Evolutionary conservation across 1,140 invertebrate species (phyloP).

Genomic region (Trichonephila clavata): DNA sequence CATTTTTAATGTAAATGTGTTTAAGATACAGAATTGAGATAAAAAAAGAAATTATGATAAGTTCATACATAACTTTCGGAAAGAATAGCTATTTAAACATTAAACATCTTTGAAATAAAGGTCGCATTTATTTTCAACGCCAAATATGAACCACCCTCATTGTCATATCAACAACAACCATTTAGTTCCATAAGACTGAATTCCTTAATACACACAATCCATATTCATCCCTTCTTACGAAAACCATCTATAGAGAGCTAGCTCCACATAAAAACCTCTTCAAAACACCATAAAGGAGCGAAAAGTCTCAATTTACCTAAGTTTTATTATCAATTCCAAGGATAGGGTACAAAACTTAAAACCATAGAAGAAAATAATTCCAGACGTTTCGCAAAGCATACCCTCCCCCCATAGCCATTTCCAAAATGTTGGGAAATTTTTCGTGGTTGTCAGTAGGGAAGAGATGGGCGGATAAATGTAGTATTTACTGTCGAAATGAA

Average conservation of each 20-base stretch:
- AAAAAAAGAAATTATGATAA: background rate
- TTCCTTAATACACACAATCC: background rate
- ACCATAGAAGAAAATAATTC: background rate
- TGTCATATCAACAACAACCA: background rate
- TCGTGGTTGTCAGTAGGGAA: slow-evolving; percentile 17
- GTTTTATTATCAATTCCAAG: slow-evolving; percentile 19
- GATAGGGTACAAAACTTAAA: background rate
- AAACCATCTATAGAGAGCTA: background rate
- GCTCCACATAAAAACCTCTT: background rate
- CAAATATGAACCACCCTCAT: too few relatives aligned
- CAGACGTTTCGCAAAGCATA: background rate
- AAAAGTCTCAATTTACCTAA: background rate
- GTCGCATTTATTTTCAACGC: too few relatives aligned
- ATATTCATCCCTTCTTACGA: background rate
- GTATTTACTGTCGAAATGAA: slow-evolving; percentile 71
- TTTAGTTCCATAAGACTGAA: background rate
- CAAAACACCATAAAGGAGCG: background rate
- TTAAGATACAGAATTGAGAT: too few relatives aligned
- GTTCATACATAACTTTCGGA: background rate
- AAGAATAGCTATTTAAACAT: too few relatives aligned
- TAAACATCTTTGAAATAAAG: too few relatives aligned
- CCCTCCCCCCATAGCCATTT: background rate
- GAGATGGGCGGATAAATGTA: slow-evolving; percentile 61
- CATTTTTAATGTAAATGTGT: background rate
- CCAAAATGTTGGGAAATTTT: slow-evolving; percentile 7